Evolutionary conservation across 2,113 vertebrate genomes (phyloP), one percentile per base, ranked within the genome.

Genomic region (Terrapene triunguis): DNA sequence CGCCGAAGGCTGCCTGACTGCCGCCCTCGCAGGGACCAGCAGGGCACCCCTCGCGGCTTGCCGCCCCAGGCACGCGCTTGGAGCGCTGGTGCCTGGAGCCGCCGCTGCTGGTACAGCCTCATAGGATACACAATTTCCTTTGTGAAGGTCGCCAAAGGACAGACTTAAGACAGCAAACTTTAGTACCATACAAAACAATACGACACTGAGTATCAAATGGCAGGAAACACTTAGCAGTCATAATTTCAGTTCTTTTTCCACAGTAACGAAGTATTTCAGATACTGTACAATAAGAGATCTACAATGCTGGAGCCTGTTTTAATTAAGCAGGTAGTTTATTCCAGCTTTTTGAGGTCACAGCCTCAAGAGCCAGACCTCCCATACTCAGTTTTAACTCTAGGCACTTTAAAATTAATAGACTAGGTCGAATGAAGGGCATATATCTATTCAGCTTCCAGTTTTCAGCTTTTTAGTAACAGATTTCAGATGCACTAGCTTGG

Each of bases 321-420:
- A 85, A 89, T 96, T 89, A 80, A 90, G 29, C 62, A 96, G 42
- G 44, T 51, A 94, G 89, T 47, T 47, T 78, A 78, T 78, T 29
- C 54, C 17, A 32, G 38, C 91, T 96, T 90, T 62, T 84, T 51
- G 54, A 94, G 57, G 53, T 44, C 80, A 80, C 6, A 74, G 51
- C 42, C 44, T 44, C 55, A 86, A 32, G 53, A 72, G 87, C 38
- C 32, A 69, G 79, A 48, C 48, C 65, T 87, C 76, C 13, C 50
- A 53, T 47, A 59, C 74, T 87, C 80, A 12, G 53, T 84, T 85
- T 93, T 54, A 69, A 76, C 92, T 81, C 69, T 3, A 35, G 44
- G n/a, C 42, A 89, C n/a, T 82, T 69, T 89, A 65, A 94, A 89
- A 85, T 59, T 22, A 42, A 81, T 47, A 85, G 44, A 72, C 50